Evolutionary conservation across 2,888 invertebrate species (phyloP), one percentile per base, ranked within the genome.

Genomic region (Dichetophora obliterata): DNA sequence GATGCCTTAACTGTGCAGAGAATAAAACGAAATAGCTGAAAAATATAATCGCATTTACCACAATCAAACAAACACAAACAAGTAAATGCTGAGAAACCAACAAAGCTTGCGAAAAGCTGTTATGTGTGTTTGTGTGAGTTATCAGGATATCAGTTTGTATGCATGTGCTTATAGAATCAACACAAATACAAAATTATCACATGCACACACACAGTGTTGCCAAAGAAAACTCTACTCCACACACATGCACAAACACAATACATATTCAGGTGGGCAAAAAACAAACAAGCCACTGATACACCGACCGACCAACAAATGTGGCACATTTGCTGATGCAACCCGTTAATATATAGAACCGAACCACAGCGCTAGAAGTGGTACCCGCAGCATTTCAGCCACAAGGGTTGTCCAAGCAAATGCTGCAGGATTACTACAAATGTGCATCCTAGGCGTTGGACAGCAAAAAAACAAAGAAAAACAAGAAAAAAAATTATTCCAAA

Each of bases 401-500:
- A 43, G 43, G 43, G 11, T 43, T 43, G 43, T 43, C 43, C 43
- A 43, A 43, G 43, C 43, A 43, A 43, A 43, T 43, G 43, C 43
- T 43, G 43, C 43, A 43, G 43, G 43, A 43, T 43, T 43, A 43
- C 43, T 43, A 43, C 14, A 43, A 43, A 43, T 43, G 14, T 43
- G 43, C 43, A 11, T 43, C 27, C 16, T 31, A 27, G n/a, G 22
- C 54, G 27, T 19, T 24, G 27, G n/a, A 66, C 68, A 68, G 31
- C 19, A 68, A 63, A 63, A 27, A 27, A 14, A 63, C 74, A 80
- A 77, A 75, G 76, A 74, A 66, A 27, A 77, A 77, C 80, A 82
- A 74, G 37, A 82, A 78, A 79, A 80, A 78, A 73, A 75, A 74
- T 75, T 71, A 77, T 19, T 24, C 8, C 16, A 22, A 59, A 72